Percentiles rank a stretch among this genome's conserved stretches.
phyloP scores from a whole-genome alignment of 2,113 vertebrate species.

The Circaetus gallicus region DNA sequence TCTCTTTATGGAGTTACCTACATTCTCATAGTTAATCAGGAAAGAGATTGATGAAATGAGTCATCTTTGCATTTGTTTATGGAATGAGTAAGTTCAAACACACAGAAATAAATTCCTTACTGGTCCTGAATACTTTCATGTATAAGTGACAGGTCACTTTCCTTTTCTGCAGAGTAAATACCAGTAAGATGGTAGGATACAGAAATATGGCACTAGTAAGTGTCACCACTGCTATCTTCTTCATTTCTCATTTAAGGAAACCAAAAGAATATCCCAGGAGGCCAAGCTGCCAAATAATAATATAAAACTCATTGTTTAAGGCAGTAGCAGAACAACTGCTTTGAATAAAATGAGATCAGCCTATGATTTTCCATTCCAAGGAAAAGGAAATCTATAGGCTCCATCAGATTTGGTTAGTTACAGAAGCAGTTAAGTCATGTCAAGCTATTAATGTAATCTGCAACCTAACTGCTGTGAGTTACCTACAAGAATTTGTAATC shows the following conservation, averaged over 20 bases:
- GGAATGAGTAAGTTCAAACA: background rate
- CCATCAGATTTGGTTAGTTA: constrained; percentile 7
- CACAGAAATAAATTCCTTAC: background rate
- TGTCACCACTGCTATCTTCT: background rate
- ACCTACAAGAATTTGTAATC: background rate
- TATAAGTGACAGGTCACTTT: background rate
- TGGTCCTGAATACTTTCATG: background rate
- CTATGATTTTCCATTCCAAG: constrained; percentile 6
- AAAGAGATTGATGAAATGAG: background rate
- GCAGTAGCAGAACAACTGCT: background rate
- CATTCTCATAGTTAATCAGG: background rate
- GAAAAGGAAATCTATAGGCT: background rate
- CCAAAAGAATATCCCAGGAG: background rate
- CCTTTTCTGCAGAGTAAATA: background rate
- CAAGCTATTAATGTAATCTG: background rate
- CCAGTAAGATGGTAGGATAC: background rate
- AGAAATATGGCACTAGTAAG: background rate
- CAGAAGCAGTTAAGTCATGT: background rate
- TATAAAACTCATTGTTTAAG: constrained; percentile 19
- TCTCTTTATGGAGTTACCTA: background rate
- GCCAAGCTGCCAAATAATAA: background rate
- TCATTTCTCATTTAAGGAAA: background rate
- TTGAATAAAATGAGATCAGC: constrained; percentile 24
- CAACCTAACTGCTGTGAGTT: background rate
- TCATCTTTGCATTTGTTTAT: background rate